Evolutionary conservation across 1,140 invertebrate species (phyloP), one percentile per base, ranked within the genome.

Genomic region (Drosophila mauritiana): DNA sequence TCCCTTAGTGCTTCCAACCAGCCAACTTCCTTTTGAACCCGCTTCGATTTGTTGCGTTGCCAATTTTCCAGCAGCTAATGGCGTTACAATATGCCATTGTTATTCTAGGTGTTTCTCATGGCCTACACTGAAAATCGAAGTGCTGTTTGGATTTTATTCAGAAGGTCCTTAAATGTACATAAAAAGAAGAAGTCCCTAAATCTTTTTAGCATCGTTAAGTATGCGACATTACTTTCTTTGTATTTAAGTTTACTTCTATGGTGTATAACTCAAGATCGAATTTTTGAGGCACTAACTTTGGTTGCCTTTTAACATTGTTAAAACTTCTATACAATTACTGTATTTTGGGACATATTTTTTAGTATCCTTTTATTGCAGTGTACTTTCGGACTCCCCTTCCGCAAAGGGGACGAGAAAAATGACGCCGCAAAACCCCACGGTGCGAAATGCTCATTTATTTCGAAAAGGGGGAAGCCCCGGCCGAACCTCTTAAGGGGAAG

Each of bases 391-490:
- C 46, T 68, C 34, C 37, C 36, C 52, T 37, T 45, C 17, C 22
- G 17, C 11, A 8, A 52, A 58, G 48, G 61, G 48, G 45, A 36
- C 64, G 45, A 67, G 80, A 89, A 89, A 89, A 89, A 88, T 89
- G 76, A 89, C 79, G 73, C 67, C 80, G 45, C 80, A 70, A 69
- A 78, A 69, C 76, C 77, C 55, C 49, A 67, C 68, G 73, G 73
- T 84, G 84, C 63, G 74, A 88, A 88, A 78, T 89, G 80, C 84
- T 88, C 84, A 84, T 88, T 88, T 89, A 88, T 88, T 88, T 62
- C 43, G 46, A 46, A 59, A 61, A 51, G 76, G 58, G 49, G 27
- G 31, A 55, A 39, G 20, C 53, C 48, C 58, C 72, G 42, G 22
- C 37, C 49, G 69, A 37, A 36, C 52, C 68, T 70, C 43, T 70